Base-by-base conservation (phyloP, 2,888 invertebrate species). In the Andrena marginata region DNA sequence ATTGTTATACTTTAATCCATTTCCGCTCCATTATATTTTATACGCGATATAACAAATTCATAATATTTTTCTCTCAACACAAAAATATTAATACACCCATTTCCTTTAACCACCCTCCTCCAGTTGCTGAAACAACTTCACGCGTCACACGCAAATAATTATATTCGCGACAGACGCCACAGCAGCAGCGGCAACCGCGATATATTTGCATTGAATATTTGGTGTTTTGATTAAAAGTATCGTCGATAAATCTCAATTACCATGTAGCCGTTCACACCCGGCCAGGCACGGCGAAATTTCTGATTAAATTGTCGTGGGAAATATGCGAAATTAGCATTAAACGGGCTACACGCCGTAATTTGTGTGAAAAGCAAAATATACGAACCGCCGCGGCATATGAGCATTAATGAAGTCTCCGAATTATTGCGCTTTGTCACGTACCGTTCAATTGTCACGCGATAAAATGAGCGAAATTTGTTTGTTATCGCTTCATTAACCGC, bases 341-440 rank as follows among this genome's bases (percentile, higher is more conserved):
- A 87, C 82, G 79, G 71, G 68, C 76, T 79, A 82, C 64, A 69
- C 48, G 67, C 62, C 60, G 73, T 85, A 87, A 87, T 85, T 87
- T 89, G 85, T 82, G 79, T 59, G 84, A 80, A 84, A 87, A 85
- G 84, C 88, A 84, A 88, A 87, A 85, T 84, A 79, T 85, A 82
- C 78, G 78, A 76, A 62, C 82, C 64, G 49, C 69, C 71, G 35
- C 73, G 59, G 67, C 74, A 60, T 64, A 69, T 68, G 76, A 69
- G 80, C 89, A 83, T 85, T 88, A 87, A 89, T 80, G 85, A 89
- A 89, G 88, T 85, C 80, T 79, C 70, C 77, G 77, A 85, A 84
- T 89, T 88, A 88, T 84, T 77, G 77, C 74, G 72, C 72, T 85
- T 77, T 76, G 88, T 86, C 87, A 86, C 86, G 80, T 82, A 77